Evolutionary conservation across 1,140 invertebrate genomes (phyloP).

Genomic region (Drosophila littoralis): DNA sequence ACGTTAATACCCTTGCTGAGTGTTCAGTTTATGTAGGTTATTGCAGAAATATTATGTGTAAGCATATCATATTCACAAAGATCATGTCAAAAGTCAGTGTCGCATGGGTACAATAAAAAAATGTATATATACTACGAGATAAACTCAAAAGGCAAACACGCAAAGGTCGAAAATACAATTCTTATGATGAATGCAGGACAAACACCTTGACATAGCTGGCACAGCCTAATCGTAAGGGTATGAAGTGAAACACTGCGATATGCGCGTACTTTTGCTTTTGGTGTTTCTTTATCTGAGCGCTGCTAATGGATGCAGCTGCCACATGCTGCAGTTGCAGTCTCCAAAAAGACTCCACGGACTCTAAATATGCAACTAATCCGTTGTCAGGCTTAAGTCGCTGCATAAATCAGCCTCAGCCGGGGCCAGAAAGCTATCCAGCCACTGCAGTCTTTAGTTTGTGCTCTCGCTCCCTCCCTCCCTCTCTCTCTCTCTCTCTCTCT

Average conservation of each 20-base stretch:
- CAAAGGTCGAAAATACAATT: no score
- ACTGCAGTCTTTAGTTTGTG: conserved; percentile 42
- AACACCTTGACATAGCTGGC: not conserved
- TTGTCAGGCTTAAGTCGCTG: conserved; percentile 68
- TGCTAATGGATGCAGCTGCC: conserved; percentile 76
- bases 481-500: conserved; percentile 17
- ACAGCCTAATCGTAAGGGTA: conserved; percentile 35
- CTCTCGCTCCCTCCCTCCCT: conserved; percentile 42
- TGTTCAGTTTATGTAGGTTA: no score
- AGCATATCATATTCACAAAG: no score
- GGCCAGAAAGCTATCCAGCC: conserved; percentile 21
- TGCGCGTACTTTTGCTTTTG: conserved; percentile 33
- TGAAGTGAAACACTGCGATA: conserved; percentile 19
- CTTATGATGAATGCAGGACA: no score
- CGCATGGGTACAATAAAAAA: no score
- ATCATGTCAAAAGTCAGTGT: no score
- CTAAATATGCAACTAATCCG: conserved; percentile 73
- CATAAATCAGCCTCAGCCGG: conserved; percentile 70
- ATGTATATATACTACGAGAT: no score
- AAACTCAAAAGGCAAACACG: no score
- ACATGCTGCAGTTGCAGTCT: conserved; percentile 49
- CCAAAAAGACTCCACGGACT: conserved; percentile 43
- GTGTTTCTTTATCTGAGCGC: conserved; percentile 64
- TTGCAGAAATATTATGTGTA: no score
- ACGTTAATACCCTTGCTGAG: no score